Evolutionary conservation across 2,888 invertebrate species (phyloP).

Genomic region (Aelia acuminata): DNA sequence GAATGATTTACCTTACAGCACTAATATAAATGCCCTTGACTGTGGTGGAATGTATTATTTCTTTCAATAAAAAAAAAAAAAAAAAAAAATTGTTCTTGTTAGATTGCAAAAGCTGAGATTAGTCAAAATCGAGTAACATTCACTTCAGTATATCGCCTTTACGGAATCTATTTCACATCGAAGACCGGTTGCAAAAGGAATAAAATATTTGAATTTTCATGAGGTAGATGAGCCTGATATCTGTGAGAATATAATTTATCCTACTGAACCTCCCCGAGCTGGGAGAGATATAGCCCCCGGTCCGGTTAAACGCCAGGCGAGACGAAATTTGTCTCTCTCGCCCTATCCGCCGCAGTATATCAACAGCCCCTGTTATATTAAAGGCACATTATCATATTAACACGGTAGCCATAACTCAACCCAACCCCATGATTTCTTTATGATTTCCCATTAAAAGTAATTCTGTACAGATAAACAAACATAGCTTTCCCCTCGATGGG

Average conservation of each 20-base stretch:
- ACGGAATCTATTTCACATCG: not conserved
- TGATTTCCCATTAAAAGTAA: slow-evolving; percentile 65
- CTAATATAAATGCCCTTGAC: too few relatives aligned
- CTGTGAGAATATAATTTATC: slow-evolving; percentile 35
- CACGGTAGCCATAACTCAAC: slow-evolving; percentile 61
- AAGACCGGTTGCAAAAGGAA: slow-evolving; percentile 48
- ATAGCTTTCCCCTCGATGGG: slow-evolving; percentile 61
- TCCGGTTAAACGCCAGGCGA: slow-evolving; percentile 45
- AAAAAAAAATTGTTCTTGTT: not conserved
- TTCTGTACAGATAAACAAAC: slow-evolving; percentile 64
- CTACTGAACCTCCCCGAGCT: not conserved
- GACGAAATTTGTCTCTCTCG: slow-evolving; percentile 54
- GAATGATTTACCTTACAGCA: too few relatives aligned
- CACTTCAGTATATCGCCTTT: not conserved
- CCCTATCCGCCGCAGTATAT: slow-evolving; percentile 21
- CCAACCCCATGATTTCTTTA: slow-evolving; percentile 63
- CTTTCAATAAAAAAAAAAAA: too few relatives aligned
- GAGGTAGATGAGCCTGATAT: slow-evolving; percentile 48
- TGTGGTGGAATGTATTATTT: too few relatives aligned
- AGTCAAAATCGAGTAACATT: not conserved
- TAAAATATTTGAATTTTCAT: slow-evolving; percentile 50
- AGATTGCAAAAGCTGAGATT: not conserved
- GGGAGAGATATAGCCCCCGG: slow-evolving; percentile 43
- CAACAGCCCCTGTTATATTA: slow-evolving; percentile 59
- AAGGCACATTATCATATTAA: slow-evolving; percentile 63